These are phyloP conservation scores for Polypedilum vanderplanki DNA, from an alignment of 1,140 invertebrate genomes.

Conservation along the genomic window DNA sequence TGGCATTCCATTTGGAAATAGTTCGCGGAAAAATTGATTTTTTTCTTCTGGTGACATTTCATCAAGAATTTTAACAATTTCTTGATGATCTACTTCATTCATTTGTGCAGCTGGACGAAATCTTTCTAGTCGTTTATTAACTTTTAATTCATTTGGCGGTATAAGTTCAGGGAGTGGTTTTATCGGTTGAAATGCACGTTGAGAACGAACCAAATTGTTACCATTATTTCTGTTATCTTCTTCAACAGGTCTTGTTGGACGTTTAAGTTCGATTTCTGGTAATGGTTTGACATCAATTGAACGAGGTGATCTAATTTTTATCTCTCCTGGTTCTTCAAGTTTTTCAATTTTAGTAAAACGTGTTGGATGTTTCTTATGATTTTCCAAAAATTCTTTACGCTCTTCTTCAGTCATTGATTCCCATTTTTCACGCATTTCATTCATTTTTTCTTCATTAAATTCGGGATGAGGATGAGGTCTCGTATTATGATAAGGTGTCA, in stretches of 20 bases:
- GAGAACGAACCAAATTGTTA: background rate
- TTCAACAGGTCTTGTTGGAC: too few species aligned
- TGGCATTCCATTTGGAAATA: background rate
- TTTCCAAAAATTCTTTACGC: background rate
- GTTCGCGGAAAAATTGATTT: background rate
- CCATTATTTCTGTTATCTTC: too few species aligned
- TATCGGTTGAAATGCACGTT: background rate
- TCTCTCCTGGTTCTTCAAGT: background rate
- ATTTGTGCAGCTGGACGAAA: too few species aligned
- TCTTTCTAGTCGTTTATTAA: too few species aligned
- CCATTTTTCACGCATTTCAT: background rate
- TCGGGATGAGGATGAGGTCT: background rate
- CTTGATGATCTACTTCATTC: background rate
- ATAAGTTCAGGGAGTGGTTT: background rate
- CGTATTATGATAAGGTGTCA: background rate
- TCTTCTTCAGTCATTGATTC: conserved; percentile 14
- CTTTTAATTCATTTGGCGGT: too few species aligned
- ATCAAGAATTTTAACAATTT: background rate
- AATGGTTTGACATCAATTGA: background rate
- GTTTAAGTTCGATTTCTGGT: background rate
- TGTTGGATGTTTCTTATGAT: background rate
- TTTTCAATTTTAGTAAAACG: too few species aligned
- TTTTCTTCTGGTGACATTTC: background rate
- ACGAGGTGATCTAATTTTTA: background rate
- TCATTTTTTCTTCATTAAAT: background rate